Evolutionary conservation across 2,888 invertebrate species (phyloP), one percentile per base, ranked within the genome.

Genomic region (Lasius platythorax): DNA sequence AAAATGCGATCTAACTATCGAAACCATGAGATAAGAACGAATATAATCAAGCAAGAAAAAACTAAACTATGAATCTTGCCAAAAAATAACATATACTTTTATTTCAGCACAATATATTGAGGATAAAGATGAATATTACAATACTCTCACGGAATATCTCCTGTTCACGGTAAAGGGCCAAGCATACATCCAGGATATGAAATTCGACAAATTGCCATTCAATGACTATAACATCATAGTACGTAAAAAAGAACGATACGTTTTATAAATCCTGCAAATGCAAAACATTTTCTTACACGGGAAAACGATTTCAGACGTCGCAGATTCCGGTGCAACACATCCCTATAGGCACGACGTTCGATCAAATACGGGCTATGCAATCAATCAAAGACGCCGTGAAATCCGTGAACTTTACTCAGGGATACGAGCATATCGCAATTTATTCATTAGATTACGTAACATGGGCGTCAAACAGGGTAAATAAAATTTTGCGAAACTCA

Each of bases 141-240:
- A 91, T 72, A 90, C 91, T 33, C 87, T 95, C 15, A 91, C 93
- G 63, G 95, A 95, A 85, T 95, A 92, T 87, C 89, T 95, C n/a
- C 88, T 95, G 15, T 81, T 95, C 53, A 94, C 93, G 3, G 92
- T 91, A 72, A 92, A 94, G 78, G 95, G 95, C 50, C 94, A 94
- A 87, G 91, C 93, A 2, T 94, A 93, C 61, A 92, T 95, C 43
- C 94, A 94, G 81, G 95, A 95, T 86, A 92, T 95, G 23, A 95
- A 94, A 84, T 94, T 95, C 83, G 88, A 92, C 72, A 89, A 88
- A 82, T 75, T 94, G 33, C 94, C 95, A 0, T 88, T 91, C 64
- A 92, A 90, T 30, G 93, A 94, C 58, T 95, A 94, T 78, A 95
- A 93, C 73, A 95, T 95, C 82, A 94, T 93, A 88, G 95, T 95